phyloP scores from a whole-genome alignment of 2,113 vertebrate genomes.

The Podiceps cristatus region DNA sequence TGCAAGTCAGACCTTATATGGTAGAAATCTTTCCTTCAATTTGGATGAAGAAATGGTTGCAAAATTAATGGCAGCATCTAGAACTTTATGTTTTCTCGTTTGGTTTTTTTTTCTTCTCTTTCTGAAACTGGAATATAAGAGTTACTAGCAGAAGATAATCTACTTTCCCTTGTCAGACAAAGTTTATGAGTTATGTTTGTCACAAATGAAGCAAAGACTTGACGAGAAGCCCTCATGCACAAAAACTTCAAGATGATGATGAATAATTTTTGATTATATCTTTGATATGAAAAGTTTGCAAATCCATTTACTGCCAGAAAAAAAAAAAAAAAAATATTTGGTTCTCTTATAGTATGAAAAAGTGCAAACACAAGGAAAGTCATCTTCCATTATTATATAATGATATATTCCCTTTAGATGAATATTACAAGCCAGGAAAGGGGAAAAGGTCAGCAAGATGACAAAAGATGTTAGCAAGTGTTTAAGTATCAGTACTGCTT shows the following conservation, averaged over 20 bases:
- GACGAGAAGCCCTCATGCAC: constrained; percentile 26
- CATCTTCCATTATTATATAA: constrained; percentile 15
- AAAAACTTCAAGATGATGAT: constrained; percentile 38
- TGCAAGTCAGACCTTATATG: not conserved
- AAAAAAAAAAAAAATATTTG: not conserved
- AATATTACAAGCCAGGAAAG: constrained; percentile 12
- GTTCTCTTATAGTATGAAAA: not conserved
- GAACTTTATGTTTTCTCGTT: not conserved
- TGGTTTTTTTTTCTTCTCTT: not conserved
- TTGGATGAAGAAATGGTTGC: not conserved
- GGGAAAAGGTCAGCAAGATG: constrained; percentile 21
- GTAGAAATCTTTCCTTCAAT: not conserved
- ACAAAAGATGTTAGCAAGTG: not conserved
- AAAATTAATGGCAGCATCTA: constrained; percentile 5
- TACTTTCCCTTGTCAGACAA: constrained; percentile 40
- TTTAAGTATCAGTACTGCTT: constrained; percentile 6
- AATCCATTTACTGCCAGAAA: not conserved
- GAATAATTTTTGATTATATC: constrained; percentile 49
- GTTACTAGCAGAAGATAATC: constrained; percentile 44
- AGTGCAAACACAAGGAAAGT: constrained; percentile 11
- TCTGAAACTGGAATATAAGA: constrained; percentile 8
- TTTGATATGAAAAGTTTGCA: constrained; percentile 30
- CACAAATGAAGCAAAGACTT: constrained; percentile 24
- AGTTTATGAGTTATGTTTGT: constrained; percentile 49
- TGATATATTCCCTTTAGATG: not conserved